Conservation (phyloP, 35 echinoderm and acorn worm genomes). For the Ptychodera flava region DNA sequence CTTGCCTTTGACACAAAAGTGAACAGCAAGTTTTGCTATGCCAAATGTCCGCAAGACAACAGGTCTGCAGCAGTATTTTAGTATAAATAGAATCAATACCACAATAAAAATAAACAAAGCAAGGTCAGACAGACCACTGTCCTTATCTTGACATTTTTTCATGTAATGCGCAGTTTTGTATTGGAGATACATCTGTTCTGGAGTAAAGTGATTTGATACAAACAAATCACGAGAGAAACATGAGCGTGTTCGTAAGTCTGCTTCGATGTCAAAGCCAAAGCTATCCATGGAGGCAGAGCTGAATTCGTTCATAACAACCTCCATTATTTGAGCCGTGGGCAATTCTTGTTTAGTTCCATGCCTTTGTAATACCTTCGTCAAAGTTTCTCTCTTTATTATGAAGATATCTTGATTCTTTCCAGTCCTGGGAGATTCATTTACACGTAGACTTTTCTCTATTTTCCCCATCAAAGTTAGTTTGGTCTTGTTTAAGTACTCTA, state of each 20-base stretch:
- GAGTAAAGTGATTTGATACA: background rate
- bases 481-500: background rate
- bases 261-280: background rate
- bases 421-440: background rate
- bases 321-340: background rate
- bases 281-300: background rate
- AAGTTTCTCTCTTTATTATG: no score
- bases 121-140: no score
- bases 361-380: background rate
- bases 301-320: background rate
- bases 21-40: no score
- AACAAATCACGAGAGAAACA: background rate
- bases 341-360: background rate
- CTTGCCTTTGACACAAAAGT: no score
- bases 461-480: background rate
- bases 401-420: no score
- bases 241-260: background rate
- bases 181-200: background rate
- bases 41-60: no score
- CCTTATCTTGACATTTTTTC: no score
- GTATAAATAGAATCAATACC: no score
- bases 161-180: no score
- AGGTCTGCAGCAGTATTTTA: no score
- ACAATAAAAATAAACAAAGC: no score
- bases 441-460: background rate